These are phyloP conservation scores for Clarias batrachus DNA, from an alignment of 2,113 vertebrate genomes.

Conservation along the genomic window DNA sequence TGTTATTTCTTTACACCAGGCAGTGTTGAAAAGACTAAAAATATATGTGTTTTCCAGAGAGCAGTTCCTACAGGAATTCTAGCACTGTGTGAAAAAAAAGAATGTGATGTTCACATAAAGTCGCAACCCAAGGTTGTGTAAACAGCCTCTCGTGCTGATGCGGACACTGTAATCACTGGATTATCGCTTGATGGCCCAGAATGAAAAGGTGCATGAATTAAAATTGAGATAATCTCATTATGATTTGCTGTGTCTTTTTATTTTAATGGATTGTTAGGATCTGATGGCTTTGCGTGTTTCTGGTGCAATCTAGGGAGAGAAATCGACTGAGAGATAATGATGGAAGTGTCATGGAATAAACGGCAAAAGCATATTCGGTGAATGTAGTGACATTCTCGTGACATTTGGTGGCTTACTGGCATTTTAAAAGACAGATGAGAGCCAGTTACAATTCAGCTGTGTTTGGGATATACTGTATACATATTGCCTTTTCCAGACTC, in stretches of 20 bases:
- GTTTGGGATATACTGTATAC: conserved; percentile 20
- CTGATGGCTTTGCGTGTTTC: conserved; percentile 36
- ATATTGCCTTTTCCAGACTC: neutral
- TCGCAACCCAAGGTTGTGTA: conserved; percentile 48
- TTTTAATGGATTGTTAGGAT: conserved; percentile 71
- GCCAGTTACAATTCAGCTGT: conserved; percentile 50
- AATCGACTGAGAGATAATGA: neutral
- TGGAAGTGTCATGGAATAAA: conserved; percentile 35
- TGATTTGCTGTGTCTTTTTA: conserved; percentile 66
- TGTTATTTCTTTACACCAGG: conserved; percentile 69
- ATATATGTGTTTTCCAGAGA: conserved; percentile 73
- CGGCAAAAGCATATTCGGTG: conserved; percentile 41
- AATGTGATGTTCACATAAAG: conserved; percentile 45
- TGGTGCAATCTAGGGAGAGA: conserved; percentile 28
- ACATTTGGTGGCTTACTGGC: conserved; percentile 58
- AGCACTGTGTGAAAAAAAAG: conserved; percentile 40
- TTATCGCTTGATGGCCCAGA: conserved; percentile 73
- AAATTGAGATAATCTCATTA: conserved; percentile 69
- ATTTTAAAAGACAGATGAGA: conserved; percentile 58
- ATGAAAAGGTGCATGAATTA: conserved; percentile 68
- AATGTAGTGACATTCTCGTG: conserved; percentile 58
- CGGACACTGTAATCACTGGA: conserved; percentile 68
- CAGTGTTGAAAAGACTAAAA: conserved; percentile 71
- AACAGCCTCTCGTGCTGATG: conserved; percentile 55
- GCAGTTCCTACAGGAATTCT: conserved; percentile 67